Conservation (phyloP, 1,140 invertebrate species). For the Caenorhabditis brenneri region DNA sequence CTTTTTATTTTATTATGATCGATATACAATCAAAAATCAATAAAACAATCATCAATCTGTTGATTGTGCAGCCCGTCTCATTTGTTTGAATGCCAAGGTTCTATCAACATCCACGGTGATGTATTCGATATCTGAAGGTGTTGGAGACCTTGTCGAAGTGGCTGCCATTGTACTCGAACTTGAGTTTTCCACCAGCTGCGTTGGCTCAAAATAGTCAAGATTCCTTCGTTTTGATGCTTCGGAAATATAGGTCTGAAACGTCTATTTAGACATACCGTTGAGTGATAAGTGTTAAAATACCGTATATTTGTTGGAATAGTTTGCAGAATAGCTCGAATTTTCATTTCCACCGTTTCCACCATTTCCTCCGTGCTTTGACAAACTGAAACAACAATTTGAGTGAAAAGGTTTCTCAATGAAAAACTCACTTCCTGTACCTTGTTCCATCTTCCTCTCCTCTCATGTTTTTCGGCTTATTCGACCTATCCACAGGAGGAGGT, state of each 20-base stretch:
- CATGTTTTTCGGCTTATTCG: not conserved
- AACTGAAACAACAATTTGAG: not conserved
- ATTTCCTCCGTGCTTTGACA: not conserved
- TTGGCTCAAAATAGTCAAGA: constrained; percentile 8
- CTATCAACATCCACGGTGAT: constrained; percentile 21
- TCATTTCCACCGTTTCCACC: not conserved
- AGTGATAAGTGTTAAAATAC: not conserved
- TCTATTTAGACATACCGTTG: not conserved
- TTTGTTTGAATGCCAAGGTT: constrained; percentile 12
- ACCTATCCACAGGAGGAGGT: constrained; percentile 2
- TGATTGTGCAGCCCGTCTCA: constrained; percentile 2
- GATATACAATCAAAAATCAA: too few species aligned
- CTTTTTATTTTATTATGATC: too few species aligned
- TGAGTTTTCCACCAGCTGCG: not conserved
- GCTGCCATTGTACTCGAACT: not conserved
- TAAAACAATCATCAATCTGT: not conserved
- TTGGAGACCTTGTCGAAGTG: constrained; percentile 2
- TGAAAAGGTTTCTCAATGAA: not conserved
- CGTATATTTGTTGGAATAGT: not conserved
- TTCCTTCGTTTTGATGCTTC: not conserved
- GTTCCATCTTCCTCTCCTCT: not conserved
- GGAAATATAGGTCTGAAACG: not conserved
- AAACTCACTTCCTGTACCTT: constrained; percentile 20
- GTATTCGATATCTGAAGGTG: constrained; percentile 12
- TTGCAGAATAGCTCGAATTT: not conserved